These are phyloP conservation scores for Lophius americanus DNA, from an alignment of 2,797 vertebrate genomes.

Conservation along the genomic window DNA sequence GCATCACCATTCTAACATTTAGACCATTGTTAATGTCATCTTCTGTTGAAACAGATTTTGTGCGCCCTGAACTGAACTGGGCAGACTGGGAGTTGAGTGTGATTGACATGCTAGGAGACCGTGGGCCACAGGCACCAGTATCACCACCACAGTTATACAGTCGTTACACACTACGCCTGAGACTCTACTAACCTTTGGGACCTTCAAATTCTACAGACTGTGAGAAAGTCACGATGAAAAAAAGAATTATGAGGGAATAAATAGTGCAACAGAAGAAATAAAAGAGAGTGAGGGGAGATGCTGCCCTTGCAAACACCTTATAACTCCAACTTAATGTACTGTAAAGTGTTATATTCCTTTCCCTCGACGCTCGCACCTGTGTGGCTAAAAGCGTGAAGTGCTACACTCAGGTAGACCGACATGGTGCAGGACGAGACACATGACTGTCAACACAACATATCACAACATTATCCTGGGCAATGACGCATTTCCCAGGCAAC, in stretches of 20 bases:
- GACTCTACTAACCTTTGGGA: not conserved
- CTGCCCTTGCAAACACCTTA: conserved; percentile 48
- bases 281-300: conserved; percentile 15
- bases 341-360: conserved; percentile 62
- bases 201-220: conserved; percentile 21
- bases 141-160: conserved; percentile 10
- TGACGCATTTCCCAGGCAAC: conserved; percentile 73
- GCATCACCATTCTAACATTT: too few species aligned
- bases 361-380: conserved; percentile 34
- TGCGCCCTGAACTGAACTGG: not conserved
- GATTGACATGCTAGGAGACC: conserved; percentile 24
- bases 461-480: conserved; percentile 81
- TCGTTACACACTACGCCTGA: conserved; percentile 11
- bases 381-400: conserved; percentile 59
- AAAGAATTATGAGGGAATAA: conserved; percentile 12
- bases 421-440: conserved; percentile 59
- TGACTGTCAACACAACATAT: conserved; percentile 80
- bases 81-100: conserved; percentile 9
- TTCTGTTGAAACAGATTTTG: conserved; percentile 5
- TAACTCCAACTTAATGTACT: conserved; percentile 68
- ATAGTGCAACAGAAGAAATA: conserved; percentile 32
- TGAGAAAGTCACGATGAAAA: conserved; percentile 10
- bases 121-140: conserved; percentile 1
- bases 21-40: not conserved
- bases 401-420: conserved; percentile 60